Evolutionary conservation across 53 echinoderm and acorn worm species (phyloP).

Genomic region (Apostichopus leukothele): DNA sequence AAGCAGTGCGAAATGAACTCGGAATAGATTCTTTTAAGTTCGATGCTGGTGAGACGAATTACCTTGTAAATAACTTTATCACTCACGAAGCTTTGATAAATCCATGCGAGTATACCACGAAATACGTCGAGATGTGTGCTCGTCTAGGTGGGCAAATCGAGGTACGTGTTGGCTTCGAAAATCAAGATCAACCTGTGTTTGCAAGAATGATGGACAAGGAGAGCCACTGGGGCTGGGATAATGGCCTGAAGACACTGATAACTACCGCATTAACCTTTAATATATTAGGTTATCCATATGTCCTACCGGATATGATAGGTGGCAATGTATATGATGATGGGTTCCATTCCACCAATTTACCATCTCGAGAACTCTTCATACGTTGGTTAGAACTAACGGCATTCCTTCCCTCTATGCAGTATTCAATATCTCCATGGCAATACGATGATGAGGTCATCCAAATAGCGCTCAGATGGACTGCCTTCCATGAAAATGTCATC

Average conservation of each 20-base stretch:
- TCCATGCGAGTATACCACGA: conserved; percentile 82
- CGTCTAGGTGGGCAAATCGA: conserved; percentile 77
- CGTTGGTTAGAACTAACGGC: conserved; percentile 88
- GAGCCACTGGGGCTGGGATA: conserved; percentile 86
- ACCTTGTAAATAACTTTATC: conserved; percentile 62
- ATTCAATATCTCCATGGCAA: conserved; percentile 94
- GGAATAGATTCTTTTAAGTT: conserved; percentile 92
- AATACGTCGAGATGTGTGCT: conserved; percentile 73
- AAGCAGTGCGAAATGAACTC: conserved; percentile 51
- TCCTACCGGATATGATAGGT: conserved; percentile 93
- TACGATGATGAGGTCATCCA: conserved; percentile 75
- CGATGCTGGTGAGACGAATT: conserved; percentile 94
- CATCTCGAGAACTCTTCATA: conserved; percentile 80
- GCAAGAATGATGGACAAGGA: conserved; percentile 97
- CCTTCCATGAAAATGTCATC: conserved; percentile 79
- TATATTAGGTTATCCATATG: conserved; percentile 82
- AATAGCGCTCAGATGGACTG: conserved; percentile 78
- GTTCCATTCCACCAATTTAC: conserved; percentile 61
- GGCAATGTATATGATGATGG: conserved; percentile 84
- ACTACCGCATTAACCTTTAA: conserved; percentile 83
- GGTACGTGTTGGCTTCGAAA: conserved; percentile 82
- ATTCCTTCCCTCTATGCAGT: conserved; percentile 96
- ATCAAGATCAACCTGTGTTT: conserved; percentile 81
- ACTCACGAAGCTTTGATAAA: conserved; percentile 64
- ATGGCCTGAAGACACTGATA: conserved; percentile 84